Evolutionary conservation across 2,888 invertebrate genomes (phyloP), one percentile per base, ranked within the genome.

Genomic region (Clunio marinus): DNA sequence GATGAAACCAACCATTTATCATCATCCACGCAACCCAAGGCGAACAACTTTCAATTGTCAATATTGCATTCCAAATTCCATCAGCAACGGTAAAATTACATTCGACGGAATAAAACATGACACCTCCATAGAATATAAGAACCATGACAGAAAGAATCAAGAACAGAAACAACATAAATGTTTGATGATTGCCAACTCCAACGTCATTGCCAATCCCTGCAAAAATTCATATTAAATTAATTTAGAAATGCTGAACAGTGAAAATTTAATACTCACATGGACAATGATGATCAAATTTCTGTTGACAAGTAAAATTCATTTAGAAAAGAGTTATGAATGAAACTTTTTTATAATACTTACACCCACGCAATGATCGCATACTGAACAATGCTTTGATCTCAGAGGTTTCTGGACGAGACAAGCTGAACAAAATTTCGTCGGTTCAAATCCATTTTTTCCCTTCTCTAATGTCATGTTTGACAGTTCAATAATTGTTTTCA

Each of bases 371-470:
- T 90, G 87, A 82, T 97, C 93, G 81, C 97, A 97, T 67, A 93
- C 88, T 69, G 93, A 89, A 82, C 98, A 99, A 81, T 99, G 98
- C 81, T 99, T 99, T 71, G 98, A 97, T 75, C 98, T 86, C 74
- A 96, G 83, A 70, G 98, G 98, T 70, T 94, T 86, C 69, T 92
- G 86, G 69, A 97, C 92, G 69, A 99, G 84, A 80, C 99, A 99
- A 57, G 97, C 96, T 69, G 93, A 94, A 81, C 99, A 99, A 82
- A 99, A 99, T 75, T 88, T 86, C 75, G 89, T 85, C 70, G 92
- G 88, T 79, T 92, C 88, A 81, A 95, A 94, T 28, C 92, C 93
- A 22, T 20, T 41, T 41, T 35, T 35, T 24, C 58, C 58, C 41
- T 27, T 25, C 27, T 57, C 58, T 1, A 51, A 22, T 17, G 51